Conservation (phyloP, 2,888 invertebrate species). For the Calliphora vomitoria region DNA sequence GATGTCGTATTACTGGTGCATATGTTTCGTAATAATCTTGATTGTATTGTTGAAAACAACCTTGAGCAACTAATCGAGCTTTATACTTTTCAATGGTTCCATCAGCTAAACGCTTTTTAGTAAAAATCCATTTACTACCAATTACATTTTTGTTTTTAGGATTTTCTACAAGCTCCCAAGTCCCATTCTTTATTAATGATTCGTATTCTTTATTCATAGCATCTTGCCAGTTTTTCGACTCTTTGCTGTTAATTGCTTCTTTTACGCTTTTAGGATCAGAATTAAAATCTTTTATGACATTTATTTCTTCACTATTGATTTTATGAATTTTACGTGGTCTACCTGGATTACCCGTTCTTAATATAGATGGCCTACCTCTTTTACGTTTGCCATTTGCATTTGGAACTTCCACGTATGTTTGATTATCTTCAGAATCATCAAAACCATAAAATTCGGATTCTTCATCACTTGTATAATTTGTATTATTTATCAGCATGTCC, state of each 20-base stretch:
- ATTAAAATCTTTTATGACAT: neutral
- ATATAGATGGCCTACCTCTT: neutral
- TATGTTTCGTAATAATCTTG: too few species aligned
- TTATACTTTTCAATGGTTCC: too few species aligned
- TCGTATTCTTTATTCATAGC: too few species aligned
- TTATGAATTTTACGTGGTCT: neutral
- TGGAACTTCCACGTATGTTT: neutral
- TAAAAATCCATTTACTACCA: too few species aligned
- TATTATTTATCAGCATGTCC: neutral
- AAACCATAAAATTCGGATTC: neutral
- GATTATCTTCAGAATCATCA: neutral
- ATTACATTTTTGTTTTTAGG: too few species aligned
- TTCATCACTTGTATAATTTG: neutral
- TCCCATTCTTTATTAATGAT: too few species aligned
- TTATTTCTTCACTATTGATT: neutral
- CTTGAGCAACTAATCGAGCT: too few species aligned
- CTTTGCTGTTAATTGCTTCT: neutral
- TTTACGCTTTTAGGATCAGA: neutral
- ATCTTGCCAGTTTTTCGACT: neutral
- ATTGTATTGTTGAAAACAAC: too few species aligned
- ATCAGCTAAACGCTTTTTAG: too few species aligned
- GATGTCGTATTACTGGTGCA: too few species aligned
- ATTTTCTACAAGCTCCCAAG: too few species aligned
- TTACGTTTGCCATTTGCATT: conserved; percentile 1
- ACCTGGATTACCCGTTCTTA: neutral